These are phyloP conservation scores for Monopterus albus DNA, from an alignment of 2,113 vertebrate species.

Conservation along the genomic window DNA sequence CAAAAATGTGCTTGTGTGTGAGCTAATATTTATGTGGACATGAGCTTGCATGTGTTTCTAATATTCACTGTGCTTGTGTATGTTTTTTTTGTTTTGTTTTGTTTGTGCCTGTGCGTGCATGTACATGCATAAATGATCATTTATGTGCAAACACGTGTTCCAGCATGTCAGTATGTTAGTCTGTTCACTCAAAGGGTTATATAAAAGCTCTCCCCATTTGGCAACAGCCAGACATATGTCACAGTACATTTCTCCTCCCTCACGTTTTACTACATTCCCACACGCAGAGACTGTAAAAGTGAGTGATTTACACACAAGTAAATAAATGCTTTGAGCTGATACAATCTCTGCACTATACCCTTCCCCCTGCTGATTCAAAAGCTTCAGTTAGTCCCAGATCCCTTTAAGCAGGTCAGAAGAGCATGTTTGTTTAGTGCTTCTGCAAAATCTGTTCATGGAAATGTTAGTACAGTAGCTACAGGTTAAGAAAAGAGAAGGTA, in stretches of 20 bases:
- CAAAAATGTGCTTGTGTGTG: conserved; percentile 21
- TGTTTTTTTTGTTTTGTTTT: conserved; percentile 40
- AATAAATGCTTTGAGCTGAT: conserved; percentile 56
- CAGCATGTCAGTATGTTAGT: conserved; percentile 37
- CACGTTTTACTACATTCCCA: conserved; percentile 71
- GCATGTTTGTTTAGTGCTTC: conserved; percentile 37
- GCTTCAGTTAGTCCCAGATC: conserved; percentile 35
- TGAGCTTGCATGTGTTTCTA: conserved; percentile 24
- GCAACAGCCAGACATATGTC: conserved; percentile 41
- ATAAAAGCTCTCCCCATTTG: conserved; percentile 29
- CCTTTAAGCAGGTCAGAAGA: conserved; percentile 39
- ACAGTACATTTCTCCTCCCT: conserved; percentile 26
- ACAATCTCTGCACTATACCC: conserved; percentile 19
- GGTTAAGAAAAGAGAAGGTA: conserved; percentile 5
- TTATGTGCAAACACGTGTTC: conserved; percentile 62
- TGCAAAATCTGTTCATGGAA: conserved; percentile 13
- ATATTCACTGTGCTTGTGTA: not conserved
- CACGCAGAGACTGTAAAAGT: conserved; percentile 65
- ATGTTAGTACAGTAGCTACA: conserved; percentile 8
- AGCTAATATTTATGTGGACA: conserved; percentile 18
- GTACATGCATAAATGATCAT: conserved; percentile 43
- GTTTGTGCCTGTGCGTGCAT: conserved; percentile 19
- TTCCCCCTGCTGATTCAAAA: conserved; percentile 28
- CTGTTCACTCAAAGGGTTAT: conserved; percentile 37
- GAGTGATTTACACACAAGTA: conserved; percentile 69